Percentiles rank a stretch among this genome's conserved stretches.
Evolutionary conservation across 2,113 vertebrate species (phyloP).

Genomic region (Proterorhinus semilunaris): DNA sequence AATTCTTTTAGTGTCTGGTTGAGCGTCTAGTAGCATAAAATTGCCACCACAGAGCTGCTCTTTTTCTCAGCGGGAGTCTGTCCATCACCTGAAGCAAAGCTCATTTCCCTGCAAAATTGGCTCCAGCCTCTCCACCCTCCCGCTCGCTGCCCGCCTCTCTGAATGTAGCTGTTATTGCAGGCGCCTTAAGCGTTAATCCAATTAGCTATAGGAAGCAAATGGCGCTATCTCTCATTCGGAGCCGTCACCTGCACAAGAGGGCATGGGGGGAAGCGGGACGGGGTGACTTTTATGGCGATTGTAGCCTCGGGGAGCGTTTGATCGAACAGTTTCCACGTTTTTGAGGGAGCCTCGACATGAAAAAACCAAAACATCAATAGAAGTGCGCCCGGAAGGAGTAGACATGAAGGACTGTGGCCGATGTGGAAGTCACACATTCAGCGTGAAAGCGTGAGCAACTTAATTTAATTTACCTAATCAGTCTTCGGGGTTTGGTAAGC

Average conservation of each 20-base stretch:
- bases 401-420: neutral
- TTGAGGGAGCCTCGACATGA: conserved; percentile 28
- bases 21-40: conserved; percentile 42
- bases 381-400: neutral
- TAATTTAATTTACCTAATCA: no score
- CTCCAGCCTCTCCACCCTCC: conserved; percentile 48
- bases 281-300: conserved; percentile 49
- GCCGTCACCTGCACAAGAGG: conserved; percentile 58
- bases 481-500: no score
- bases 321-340: conserved; percentile 37
- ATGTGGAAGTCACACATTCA: neutral
- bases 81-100: conserved; percentile 67
- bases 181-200: conserved; percentile 72
- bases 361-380: conserved; percentile 14
- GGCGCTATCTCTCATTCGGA: conserved; percentile 67
- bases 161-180: conserved; percentile 60
- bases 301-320: conserved; percentile 36
- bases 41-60: conserved; percentile 46
- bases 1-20: conserved; percentile 42
- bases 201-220: conserved; percentile 74
- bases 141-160: conserved; percentile 56
- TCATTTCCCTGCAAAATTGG: conserved; percentile 72
- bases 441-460: no score
- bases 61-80: conserved; percentile 67
- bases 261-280: conserved; percentile 14